Base-by-base conservation (phyloP, 2,888 invertebrate species). In the Pristionchus maxplancki region DNA sequence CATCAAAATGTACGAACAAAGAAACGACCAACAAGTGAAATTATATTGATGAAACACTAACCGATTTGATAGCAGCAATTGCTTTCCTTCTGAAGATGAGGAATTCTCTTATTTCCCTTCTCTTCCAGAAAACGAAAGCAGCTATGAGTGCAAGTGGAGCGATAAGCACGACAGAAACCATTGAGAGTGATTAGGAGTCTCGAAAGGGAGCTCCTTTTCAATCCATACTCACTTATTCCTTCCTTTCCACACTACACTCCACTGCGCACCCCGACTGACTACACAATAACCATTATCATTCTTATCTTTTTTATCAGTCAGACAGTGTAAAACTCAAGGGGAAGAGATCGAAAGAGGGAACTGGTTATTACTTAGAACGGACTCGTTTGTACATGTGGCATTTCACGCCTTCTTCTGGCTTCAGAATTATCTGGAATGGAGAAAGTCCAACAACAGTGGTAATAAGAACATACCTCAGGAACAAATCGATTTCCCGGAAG, bases 381-480 rank as follows among this genome's bases (percentile, higher is more conserved):
- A 71, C 71, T 64, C 85, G 58, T 44, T 85, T 87, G 50, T 50
- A 87, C 40, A 87, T 17, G 20, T 37, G 20, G 28, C 44, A 44
- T 71, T 37, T 37, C 5, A 87, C 86, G 28, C 86, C 86, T 31
- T 87, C 71, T 31, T 71, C 48, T 1, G 86, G 86, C 44, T 87
- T 87, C 71, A 87, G 86, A 87, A 87, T 71, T 4, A 87, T 1
- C 86, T 87, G 86, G 20, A 87, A 48, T 24, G 31, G n/a, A 13
- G 53, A 53, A 53, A 17, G 31, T 53, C 13, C 6, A 6, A 1
- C n/a, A 11, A 11, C 17, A 64, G 2, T 13, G 5, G 31, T 28
- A n/a, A 2, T 28, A 1, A 3, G 1, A 31, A 1, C 8, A 1
- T 28, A 87, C 86, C 86, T 87, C 86, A 67, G 86, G 86, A 40